Percentiles rank a stretch among this genome's conserved stretches.
Conservation (phyloP, 2,888 invertebrate species). For the Pseudanteris insignis region DNA sequence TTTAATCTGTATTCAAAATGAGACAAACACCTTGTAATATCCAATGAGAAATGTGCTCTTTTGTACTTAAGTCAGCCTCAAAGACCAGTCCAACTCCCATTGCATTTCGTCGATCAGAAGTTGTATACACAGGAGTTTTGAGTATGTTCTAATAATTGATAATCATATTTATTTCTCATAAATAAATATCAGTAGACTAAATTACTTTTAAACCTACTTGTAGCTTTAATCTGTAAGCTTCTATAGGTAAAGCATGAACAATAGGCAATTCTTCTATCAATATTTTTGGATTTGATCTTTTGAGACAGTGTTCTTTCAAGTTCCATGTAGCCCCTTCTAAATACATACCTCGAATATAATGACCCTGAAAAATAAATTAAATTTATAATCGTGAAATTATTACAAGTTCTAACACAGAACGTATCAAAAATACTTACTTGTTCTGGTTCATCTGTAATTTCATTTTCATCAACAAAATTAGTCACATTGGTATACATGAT, state of each 20-base stretch:
- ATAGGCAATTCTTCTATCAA: conserved; percentile 87
- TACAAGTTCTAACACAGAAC: too few relatives aligned
- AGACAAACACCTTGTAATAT: conserved; percentile 91
- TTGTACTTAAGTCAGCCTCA: conserved; percentile 85
- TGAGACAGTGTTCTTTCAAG: conserved; percentile 74
- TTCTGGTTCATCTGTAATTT: conserved; percentile 82
- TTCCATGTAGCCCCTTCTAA: conserved; percentile 92
- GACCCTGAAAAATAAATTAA: conserved; percentile 79
- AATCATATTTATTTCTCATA: background rate
- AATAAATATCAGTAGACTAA: background rate
- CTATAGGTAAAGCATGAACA: conserved; percentile 85
- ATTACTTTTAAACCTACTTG: conserved; percentile 70
- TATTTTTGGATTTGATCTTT: conserved; percentile 82
- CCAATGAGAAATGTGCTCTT: conserved; percentile 89
- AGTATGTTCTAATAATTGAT: conserved; percentile 86
- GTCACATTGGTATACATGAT: conserved; percentile 85
- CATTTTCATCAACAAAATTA: conserved; percentile 73
- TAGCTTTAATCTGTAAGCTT: conserved; percentile 82
- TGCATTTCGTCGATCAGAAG: conserved; percentile 85
- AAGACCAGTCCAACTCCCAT: conserved; percentile 95
- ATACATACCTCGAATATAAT: conserved; percentile 81
- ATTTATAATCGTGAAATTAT: too few relatives aligned
- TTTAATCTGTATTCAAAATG: conserved; percentile 84
- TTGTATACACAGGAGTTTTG: conserved; percentile 89
- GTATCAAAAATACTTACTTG: conserved; percentile 72